Conservation (phyloP, 2,888 invertebrate species). For the Chesias legatella region DNA sequence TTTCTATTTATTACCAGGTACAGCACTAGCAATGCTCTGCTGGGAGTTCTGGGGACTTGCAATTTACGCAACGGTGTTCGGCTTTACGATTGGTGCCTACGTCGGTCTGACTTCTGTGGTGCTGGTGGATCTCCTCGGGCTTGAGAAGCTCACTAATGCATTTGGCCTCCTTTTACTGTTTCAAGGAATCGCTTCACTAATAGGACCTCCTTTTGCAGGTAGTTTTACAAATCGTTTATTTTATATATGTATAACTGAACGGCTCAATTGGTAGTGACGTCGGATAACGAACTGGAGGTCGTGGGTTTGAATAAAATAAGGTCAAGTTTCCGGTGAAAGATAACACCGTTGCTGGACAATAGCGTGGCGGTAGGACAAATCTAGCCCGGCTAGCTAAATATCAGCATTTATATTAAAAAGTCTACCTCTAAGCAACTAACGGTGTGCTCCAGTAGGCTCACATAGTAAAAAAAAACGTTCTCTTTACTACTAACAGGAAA, state of each 20-base stretch:
- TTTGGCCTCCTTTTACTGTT: conserved; percentile 95
- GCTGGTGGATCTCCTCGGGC: conserved; percentile 94
- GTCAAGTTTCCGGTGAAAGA: too few relatives aligned
- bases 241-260: background rate
- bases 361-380: too few relatives aligned
- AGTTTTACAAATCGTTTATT: conserved; percentile 33
- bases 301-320: too few relatives aligned
- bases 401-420: too few relatives aligned
- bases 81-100: conserved; percentile 96
- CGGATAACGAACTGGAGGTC: too few relatives aligned
- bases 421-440: too few relatives aligned
- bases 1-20: conserved; percentile 79
- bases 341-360: too few relatives aligned
- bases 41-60: conserved; percentile 86
- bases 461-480: too few relatives aligned
- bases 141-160: conserved; percentile 96
- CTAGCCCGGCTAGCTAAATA: too few relatives aligned
- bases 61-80: conserved; percentile 89
- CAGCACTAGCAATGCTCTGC: conserved; percentile 89
- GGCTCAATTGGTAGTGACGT: too few relatives aligned
- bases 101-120: conserved; percentile 98
- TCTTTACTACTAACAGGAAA: too few relatives aligned
- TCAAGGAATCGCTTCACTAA: conserved; percentile 95
- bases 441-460: too few relatives aligned
- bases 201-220: conserved; percentile 97